Conservation (phyloP, 2,888 invertebrate species). For the Calameuta idolon region DNA sequence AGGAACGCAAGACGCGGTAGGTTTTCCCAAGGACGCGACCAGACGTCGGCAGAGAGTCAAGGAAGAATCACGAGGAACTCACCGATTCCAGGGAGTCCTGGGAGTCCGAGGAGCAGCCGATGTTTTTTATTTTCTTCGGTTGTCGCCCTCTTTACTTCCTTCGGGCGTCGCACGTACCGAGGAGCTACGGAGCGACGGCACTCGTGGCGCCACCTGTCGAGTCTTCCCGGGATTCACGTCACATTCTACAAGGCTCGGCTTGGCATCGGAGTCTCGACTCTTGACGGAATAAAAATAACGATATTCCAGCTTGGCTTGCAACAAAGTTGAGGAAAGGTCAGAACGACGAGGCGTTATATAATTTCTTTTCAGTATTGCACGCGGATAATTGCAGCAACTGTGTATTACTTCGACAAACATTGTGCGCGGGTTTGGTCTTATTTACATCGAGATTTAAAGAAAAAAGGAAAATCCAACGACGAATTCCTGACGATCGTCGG, state of each 20-base stretch:
- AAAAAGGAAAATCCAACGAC: background rate
- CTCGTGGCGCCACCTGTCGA: slow-evolving; percentile 35
- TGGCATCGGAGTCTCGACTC: slow-evolving; percentile 23
- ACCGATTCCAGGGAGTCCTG: background rate
- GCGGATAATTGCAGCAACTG: background rate
- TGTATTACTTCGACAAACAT: background rate
- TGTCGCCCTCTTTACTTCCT: background rate
- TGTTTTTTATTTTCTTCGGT: background rate
- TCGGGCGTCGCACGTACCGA: background rate
- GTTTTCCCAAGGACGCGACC: background rate
- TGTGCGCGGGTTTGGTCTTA: background rate
- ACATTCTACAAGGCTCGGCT: slow-evolving; percentile 7
- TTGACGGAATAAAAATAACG: slow-evolving; percentile 3
- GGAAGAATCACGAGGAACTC: background rate
- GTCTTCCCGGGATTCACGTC: background rate
- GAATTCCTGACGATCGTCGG: background rate
- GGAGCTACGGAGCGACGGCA: background rate
- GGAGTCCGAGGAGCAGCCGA: background rate
- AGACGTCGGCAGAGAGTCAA: background rate
- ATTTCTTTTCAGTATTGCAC: slow-evolving; percentile 39
- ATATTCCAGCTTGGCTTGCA: slow-evolving; percentile 10
- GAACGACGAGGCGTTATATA: slow-evolving; percentile 32
- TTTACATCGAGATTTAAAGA: background rate
- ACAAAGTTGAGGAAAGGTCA: slow-evolving; percentile 46
- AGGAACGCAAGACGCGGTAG: background rate